phyloP scores from a whole-genome alignment of 2,888 invertebrate genomes.

The Platycheirus albimanus region DNA sequence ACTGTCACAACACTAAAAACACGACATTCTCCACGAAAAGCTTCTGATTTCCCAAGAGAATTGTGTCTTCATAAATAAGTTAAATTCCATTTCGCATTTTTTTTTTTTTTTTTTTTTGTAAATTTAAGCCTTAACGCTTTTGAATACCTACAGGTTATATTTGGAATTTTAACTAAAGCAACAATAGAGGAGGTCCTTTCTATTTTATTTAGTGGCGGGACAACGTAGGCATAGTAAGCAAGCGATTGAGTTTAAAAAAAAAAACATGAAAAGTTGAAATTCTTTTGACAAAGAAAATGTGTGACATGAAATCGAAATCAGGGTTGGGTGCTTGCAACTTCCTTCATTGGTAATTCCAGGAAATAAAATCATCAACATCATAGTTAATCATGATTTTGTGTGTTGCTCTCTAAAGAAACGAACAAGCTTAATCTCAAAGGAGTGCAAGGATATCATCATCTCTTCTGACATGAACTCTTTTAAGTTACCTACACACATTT shows the following conservation, averaged over 20 bases:
- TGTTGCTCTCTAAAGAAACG: not conserved
- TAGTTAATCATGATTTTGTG: slow-evolving; percentile 27
- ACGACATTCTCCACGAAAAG: not conserved
- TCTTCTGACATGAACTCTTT: not conserved
- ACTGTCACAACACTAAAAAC: slow-evolving; percentile 25
- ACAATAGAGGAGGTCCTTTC: slow-evolving; percentile 12
- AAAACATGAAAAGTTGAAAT: slow-evolving; percentile 41
- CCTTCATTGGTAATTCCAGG: slow-evolving; percentile 8
- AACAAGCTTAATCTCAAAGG: too few species aligned
- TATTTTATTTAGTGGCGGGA: not conserved
- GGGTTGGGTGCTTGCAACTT: not conserved
- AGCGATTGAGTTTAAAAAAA: slow-evolving; percentile 9
- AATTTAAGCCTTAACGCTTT: slow-evolving; percentile 6
- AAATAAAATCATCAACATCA: slow-evolving; percentile 41
- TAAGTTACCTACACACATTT: not conserved
- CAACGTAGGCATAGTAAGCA: too few species aligned
- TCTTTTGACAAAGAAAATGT: slow-evolving; percentile 35
- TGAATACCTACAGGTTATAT: not conserved
- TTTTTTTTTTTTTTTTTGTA: not conserved
- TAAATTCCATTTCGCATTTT: slow-evolving; percentile 21
- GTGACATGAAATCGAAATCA: slow-evolving; percentile 50
- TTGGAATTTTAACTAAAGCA: slow-evolving; percentile 4
- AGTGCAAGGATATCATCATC: slow-evolving; percentile 4
- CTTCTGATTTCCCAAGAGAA: slow-evolving; percentile 54
- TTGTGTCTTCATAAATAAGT: slow-evolving; percentile 24